Percentiles rank a stretch among this genome's conserved stretches.
Evolutionary conservation across 2,113 vertebrate species (phyloP).

Genomic region (Chaetura pelagica): DNA sequence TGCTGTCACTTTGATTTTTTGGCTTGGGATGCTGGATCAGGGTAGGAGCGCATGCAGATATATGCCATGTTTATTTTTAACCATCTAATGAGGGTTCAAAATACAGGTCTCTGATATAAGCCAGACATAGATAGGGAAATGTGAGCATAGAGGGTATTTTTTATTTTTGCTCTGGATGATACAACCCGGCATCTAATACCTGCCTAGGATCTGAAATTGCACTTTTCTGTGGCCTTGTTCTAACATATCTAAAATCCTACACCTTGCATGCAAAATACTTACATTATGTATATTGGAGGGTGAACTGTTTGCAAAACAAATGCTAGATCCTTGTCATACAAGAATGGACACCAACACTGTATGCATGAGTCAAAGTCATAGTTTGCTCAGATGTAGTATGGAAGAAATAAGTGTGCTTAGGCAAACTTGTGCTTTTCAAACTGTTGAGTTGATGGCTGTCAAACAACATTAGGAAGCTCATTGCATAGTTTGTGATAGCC

Average conservation of each 20-base stretch:
- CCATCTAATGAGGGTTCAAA: not conserved
- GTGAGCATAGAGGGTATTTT: not conserved
- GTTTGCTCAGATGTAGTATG: not conserved
- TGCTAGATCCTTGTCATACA: accelerated
- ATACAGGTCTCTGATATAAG: not conserved
- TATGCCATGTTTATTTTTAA: not conserved
- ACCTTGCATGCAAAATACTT: not conserved
- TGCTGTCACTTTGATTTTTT: not conserved
- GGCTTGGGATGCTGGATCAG: not conserved
- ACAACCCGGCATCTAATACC: not conserved
- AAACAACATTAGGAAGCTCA: not conserved
- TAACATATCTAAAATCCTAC: not conserved
- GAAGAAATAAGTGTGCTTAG: not conserved
- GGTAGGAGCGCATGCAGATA: not conserved
- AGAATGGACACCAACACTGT: not conserved
- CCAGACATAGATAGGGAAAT: not conserved
- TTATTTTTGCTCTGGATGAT: not conserved
- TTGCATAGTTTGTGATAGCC: not conserved
- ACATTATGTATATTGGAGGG: accelerated
- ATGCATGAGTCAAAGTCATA: not conserved
- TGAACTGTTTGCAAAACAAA: not conserved
- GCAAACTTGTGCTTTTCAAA: not conserved
- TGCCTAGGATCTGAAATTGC: not conserved
- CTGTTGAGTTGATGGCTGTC: not conserved
- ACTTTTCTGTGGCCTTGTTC: not conserved